Base-by-base conservation (phyloP, 1,140 invertebrate genomes). In the Drosophila pachea region DNA sequence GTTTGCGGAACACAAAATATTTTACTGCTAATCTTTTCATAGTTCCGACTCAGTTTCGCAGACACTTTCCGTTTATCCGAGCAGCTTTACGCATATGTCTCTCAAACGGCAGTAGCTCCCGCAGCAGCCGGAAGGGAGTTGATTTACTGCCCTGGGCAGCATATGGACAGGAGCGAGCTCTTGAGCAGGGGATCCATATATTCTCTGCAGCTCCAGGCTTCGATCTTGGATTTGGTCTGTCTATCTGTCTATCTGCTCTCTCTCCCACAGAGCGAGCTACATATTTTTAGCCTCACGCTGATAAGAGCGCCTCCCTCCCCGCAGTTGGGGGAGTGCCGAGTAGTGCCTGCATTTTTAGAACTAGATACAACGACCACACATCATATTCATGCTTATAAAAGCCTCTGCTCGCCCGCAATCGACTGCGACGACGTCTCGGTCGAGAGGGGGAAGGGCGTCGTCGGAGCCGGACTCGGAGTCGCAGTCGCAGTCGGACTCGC, bases 41-140 rank as follows among this genome's bases (percentile, higher is more conserved):
- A 66, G 60, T 84, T 84, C 79, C 79, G 81, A 81, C 73, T 76
- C 73, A 83, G 69, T 50, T 79, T 84, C 67, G 76, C 73, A 65
- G 73, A 74, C 69, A 74, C 78, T 86, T 79, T 79, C 81, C 79
- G 68, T 54, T 60, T 40, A 43, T 40, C 36, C 48, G 29, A 53
- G n/a, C 11, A 7, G 40, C 7, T 48, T 60, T 40, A 52, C 16
- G 60, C 79, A 83, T 83, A 78, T 84, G 78, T 79, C 79, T 76
- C 63, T 68, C 50, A 69, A 74, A 65, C 69, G 54, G 62, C 52
- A 12, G 22, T 22, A 22, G 22, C 22, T 31, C 47, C 48, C 55
- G 14, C 33, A 9, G 29, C 29, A 14, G 64, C 42, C 53, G 65
- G 40, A 48, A 31, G 29, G 49, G 55, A 42, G 47, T 47, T 61